These are phyloP conservation scores for Meloe dianella DNA, from an alignment of 2,888 invertebrate genomes.

Conservation along the genomic window DNA sequence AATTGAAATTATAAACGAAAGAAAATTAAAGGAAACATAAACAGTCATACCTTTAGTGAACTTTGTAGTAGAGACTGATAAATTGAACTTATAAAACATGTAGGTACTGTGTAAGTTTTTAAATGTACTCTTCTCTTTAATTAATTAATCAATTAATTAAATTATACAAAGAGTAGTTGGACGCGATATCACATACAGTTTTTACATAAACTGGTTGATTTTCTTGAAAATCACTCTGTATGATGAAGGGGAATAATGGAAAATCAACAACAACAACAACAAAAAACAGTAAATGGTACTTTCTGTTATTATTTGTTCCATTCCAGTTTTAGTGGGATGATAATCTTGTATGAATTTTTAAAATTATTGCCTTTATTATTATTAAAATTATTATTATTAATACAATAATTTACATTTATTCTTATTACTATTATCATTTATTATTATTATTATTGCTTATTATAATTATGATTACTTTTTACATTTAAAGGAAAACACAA, in stretches of 20 bases:
- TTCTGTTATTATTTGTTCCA: slow-evolving; percentile 44
- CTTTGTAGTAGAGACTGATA: slow-evolving; percentile 60
- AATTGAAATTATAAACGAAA: background rate
- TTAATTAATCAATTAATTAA: slow-evolving; percentile 35
- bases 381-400: background rate
- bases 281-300: background rate
- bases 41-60: slow-evolving; percentile 17
- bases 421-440: slow-evolving; percentile 33
- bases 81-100: slow-evolving; percentile 46
- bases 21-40: background rate
- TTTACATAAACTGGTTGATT: background rate
- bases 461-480: slow-evolving; percentile 50
- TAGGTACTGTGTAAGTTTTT: slow-evolving; percentile 57
- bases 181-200: background rate
- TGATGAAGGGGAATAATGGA: background rate
- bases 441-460: slow-evolving; percentile 42
- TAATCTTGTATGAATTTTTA: slow-evolving; percentile 47
- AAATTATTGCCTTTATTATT: slow-evolving; percentile 6
- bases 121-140: slow-evolving; percentile 57
- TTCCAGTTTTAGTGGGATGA: slow-evolving; percentile 62
- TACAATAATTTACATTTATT: slow-evolving; percentile 1
- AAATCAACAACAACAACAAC: background rate
- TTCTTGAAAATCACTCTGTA: background rate
- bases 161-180: slow-evolving; percentile 24
- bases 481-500: slow-evolving; percentile 39